phyloP scores from a whole-genome alignment of 2,888 invertebrate genomes.

The Cataglyphis albicans region DNA sequence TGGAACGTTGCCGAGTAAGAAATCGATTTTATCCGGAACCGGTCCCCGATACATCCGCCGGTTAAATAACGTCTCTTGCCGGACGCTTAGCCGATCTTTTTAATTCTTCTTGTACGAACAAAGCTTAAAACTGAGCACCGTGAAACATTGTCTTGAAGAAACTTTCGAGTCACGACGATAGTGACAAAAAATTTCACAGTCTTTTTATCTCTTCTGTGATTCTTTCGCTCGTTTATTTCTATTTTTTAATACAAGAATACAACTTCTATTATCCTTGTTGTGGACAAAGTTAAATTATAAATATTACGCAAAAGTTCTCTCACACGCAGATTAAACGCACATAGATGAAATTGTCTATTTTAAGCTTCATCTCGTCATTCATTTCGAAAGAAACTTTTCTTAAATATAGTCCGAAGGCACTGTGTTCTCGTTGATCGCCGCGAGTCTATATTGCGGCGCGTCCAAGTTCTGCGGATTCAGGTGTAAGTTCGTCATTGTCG shows the following conservation, averaged over 20 bases:
- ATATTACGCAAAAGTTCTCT: not conserved
- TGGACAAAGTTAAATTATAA: slow-evolving; percentile 30
- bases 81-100: slow-evolving; percentile 23
- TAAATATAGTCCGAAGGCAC: slow-evolving; percentile 85
- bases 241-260: slow-evolving; percentile 24
- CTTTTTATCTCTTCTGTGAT: slow-evolving; percentile 25
- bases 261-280: slow-evolving; percentile 3
- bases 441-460: slow-evolving; percentile 81
- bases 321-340: not conserved
- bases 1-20: slow-evolving; percentile 49
- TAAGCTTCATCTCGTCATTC: not conserved
- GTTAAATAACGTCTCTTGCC: slow-evolving; percentile 37
- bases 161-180: slow-evolving; percentile 53
- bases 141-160: slow-evolving; percentile 35
- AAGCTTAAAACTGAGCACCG: slow-evolving; percentile 42
- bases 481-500: slow-evolving; percentile 67
- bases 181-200: slow-evolving; percentile 47
- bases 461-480: slow-evolving; percentile 76
- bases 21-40: slow-evolving; percentile 59
- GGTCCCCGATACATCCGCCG: slow-evolving; percentile 49
- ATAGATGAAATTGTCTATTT: not conserved
- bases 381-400: not conserved
- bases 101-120: slow-evolving; percentile 17
- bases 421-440: slow-evolving; percentile 84
- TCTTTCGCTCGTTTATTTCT: not conserved